Base-by-base conservation (phyloP, 2,888 invertebrate genomes). In the Drosophila quinaria region DNA sequence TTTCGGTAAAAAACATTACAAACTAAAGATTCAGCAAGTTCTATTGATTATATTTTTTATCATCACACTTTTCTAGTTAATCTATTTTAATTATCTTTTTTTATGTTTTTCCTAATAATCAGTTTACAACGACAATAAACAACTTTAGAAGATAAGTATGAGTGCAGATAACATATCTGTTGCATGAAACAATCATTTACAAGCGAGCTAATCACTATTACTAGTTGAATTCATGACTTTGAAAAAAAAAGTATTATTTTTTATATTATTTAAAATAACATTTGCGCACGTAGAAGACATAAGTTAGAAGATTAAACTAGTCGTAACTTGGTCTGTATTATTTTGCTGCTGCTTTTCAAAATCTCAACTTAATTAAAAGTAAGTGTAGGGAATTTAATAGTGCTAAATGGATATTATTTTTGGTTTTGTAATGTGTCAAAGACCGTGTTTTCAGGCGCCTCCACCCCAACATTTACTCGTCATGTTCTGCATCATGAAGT, bases 401-500 rank as follows among this genome's bases (percentile, higher is more conserved):
- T 72, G 52, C 33, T 63, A 50, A 47, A 41, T n/a, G 33, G 15
- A n/a, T 22, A 6, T 19, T 35, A 19, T 42, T 39, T 41, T 41
- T 44, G 49, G 13, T 52, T 75, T 70, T 55, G 44, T 66, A 74
- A 74, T 78, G 72, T 78, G 72, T 74, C 78, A 80, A 80, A 78
- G 80, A 74, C 70, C 72, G 71, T 74, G 70, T 72, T 75, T 73
- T 50, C 33, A 42, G 63, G 68, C 77, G 58, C 52, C 65, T 58
- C 42, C 55, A 25, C 63, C 49, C 63, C 61, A 54, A 61, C 29
- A 52, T 25, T 35, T 49, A 59, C 54, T 33, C 65, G 70, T 56
- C 65, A 76, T 79, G 77, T 80, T 70, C 75, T 73, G 70, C 82
- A 70, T 61, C 74, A 78, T 80, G 62, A 73, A 76, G 76, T 76